Evolutionary conservation across 2,888 invertebrate species (phyloP).

Genomic region (Ecdyonurus torrentis): DNA sequence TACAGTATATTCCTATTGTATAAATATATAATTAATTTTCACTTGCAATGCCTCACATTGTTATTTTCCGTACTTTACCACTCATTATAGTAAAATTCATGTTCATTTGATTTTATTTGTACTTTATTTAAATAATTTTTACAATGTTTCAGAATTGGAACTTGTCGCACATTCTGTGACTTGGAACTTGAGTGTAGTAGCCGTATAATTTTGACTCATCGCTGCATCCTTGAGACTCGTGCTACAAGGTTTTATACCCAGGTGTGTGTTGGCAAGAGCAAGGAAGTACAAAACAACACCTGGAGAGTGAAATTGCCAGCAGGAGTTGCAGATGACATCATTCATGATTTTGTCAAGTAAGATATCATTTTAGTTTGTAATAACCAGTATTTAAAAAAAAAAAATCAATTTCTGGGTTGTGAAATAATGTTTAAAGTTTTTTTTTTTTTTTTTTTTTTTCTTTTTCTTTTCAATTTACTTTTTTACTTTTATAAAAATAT

Average conservation of each 20-base stretch:
- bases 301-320: slow-evolving; percentile 10
- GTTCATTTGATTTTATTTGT: too few relatives aligned
- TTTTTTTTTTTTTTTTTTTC: neutral
- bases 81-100: too few relatives aligned
- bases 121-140: too few relatives aligned
- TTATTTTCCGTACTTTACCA: too few relatives aligned
- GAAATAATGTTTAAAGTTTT: neutral
- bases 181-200: slow-evolving; percentile 39
- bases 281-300: neutral
- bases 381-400: too few relatives aligned
- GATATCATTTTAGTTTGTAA: slow-evolving; percentile 6
- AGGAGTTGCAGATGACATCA: slow-evolving; percentile 18
- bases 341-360: slow-evolving; percentile 28
- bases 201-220: slow-evolving; percentile 38
- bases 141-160: neutral
- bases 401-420: too few relatives aligned
- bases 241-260: slow-evolving; percentile 38
- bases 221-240: slow-evolving; percentile 40
- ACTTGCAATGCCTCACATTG: too few relatives aligned
- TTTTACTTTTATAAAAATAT: neutral
- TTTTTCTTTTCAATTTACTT: neutral
- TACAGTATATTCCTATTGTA: too few relatives aligned
- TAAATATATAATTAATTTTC: too few relatives aligned
- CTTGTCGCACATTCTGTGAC: slow-evolving; percentile 39
- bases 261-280: slow-evolving; percentile 19